A percentile compares a stretch with the other conserved stretches of the same genome.
phyloP scores from a whole-genome alignment of 2,888 invertebrate genomes.

The Pterobdella sp. region DNA sequence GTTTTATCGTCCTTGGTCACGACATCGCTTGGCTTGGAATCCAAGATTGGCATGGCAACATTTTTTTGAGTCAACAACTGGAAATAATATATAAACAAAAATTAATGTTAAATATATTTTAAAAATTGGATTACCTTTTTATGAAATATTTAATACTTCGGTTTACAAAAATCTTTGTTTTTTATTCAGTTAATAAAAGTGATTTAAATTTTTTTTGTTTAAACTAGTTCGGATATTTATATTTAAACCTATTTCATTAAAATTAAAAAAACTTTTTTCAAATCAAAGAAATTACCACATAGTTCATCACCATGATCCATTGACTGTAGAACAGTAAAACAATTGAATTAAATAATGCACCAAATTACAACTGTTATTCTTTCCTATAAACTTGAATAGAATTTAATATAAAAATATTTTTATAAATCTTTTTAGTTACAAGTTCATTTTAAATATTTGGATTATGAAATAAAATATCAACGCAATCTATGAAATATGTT shows the following conservation, averaged over 20 bases:
- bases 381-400: no score
- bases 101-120: no score
- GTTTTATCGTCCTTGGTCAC: not conserved
- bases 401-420: no score
- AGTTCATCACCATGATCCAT: slow-evolving; percentile 31
- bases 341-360: not conserved
- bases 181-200: not conserved
- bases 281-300: slow-evolving; percentile 27
- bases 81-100: slow-evolving; percentile 5
- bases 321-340: slow-evolving; percentile 21
- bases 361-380: no score
- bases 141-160: no score
- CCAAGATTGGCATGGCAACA: not conserved
- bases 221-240: not conserved
- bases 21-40: not conserved
- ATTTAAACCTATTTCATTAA: not conserved
- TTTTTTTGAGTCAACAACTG: not conserved
- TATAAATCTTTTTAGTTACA: no score
- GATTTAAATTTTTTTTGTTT: slow-evolving; percentile 1
- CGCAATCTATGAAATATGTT: no score
- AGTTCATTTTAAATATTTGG: no score
- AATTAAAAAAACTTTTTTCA: not conserved
- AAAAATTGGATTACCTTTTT: no score
- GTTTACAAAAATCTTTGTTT: not conserved
- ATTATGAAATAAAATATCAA: no score